Percentiles rank a stretch among this genome's conserved stretches.
Evolutionary conservation across 2,888 invertebrate genomes (phyloP).

Genomic region (Caenorhabditis auriculariae): DNA sequence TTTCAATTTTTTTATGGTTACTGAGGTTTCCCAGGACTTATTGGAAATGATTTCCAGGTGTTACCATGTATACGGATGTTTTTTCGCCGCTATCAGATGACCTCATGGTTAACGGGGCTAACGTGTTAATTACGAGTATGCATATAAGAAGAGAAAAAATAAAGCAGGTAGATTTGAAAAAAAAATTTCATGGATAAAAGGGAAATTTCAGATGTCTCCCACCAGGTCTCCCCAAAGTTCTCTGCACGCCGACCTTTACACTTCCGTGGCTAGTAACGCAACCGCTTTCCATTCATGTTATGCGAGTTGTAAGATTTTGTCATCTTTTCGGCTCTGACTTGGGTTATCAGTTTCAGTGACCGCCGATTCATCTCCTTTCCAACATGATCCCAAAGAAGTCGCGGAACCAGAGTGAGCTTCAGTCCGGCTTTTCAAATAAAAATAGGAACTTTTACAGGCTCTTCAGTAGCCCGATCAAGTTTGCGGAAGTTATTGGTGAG

Average conservation of each 20-base stretch:
- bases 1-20: no score
- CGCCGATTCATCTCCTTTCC: constrained; percentile 12
- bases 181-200: neutral
- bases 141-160: constrained; percentile 40
- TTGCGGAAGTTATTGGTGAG: constrained; percentile 38
- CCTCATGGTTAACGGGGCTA: constrained; percentile 8
- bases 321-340: neutral
- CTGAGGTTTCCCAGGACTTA: no score
- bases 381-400: neutral
- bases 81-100: constrained; percentile 28
- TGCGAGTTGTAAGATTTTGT: constrained; percentile 13
- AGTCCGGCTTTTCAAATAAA: no score
- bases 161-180: constrained; percentile 11
- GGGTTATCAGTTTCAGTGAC: constrained; percentile 9
- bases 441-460: constrained; percentile 14
- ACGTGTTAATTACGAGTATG: constrained; percentile 44
- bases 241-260: constrained; percentile 26
- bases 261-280: constrained; percentile 23
- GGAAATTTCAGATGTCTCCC: constrained; percentile 1
- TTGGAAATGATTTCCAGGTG: constrained; percentile 16
- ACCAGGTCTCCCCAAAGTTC: constrained; percentile 19
- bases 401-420: constrained; percentile 17
- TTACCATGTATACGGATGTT: constrained; percentile 34
- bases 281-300: constrained; percentile 37
- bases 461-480: constrained; percentile 43